These are phyloP conservation scores for Bradypodion ventrale DNA, from an alignment of 2,797 vertebrate species.

Conservation along the genomic window DNA sequence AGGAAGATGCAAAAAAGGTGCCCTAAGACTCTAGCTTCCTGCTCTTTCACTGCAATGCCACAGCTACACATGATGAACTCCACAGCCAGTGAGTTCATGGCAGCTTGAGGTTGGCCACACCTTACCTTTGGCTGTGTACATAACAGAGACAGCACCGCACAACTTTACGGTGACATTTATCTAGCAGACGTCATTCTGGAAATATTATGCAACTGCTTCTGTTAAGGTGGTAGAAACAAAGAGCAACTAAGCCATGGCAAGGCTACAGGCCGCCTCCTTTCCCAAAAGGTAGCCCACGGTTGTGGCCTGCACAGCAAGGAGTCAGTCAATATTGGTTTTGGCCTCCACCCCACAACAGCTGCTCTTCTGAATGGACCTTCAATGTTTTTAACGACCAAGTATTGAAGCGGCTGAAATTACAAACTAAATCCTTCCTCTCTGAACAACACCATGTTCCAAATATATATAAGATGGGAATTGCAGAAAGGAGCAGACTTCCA, in stretches of 20 bases:
- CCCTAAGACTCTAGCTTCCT: not conserved
- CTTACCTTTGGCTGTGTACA: not conserved
- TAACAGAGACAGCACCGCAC: not conserved
- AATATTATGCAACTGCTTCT: conserved; percentile 33
- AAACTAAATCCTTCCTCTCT: rapidly evolving
- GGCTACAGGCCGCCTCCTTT: not conserved
- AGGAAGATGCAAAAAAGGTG: no score
- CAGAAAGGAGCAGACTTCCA: not conserved
- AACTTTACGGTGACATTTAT: not conserved
- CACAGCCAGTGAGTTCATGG: not conserved
- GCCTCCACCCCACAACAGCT: not conserved
- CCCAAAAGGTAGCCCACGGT: not conserved
- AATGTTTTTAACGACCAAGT: not conserved
- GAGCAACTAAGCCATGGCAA: not conserved
- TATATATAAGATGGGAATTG: not conserved
- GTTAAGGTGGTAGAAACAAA: rapidly evolving
- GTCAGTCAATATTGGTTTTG: not conserved
- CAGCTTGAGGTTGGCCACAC: not conserved
- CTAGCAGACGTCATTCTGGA: conserved; percentile 10
- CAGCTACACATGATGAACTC: not conserved
- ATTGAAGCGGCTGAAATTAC: not conserved
- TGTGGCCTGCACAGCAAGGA: not conserved
- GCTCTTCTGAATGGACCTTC: not conserved
- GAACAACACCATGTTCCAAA: rapidly evolving
- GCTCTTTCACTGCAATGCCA: not conserved